Base-by-base conservation (phyloP, 2,113 vertebrate genomes). In the Spermophilus dauricus region DNA sequence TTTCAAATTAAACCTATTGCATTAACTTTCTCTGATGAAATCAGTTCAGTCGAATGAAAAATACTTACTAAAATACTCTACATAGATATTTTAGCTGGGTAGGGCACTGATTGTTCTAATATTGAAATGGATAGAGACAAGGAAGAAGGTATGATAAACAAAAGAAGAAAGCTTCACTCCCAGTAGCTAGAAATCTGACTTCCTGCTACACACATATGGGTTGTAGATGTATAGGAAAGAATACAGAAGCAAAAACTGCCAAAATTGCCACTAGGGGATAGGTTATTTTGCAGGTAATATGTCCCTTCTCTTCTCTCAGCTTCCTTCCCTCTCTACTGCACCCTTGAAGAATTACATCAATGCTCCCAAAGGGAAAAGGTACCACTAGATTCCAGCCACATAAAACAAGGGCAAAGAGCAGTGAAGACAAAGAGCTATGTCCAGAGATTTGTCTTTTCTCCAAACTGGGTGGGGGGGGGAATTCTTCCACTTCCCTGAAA, bases 21-120 rank as follows among this genome's bases (percentile, higher is more conserved):
- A 95, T 98, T 96, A 97, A 96, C 85, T 58, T 96, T 75, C 80
- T 98, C 16, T 91, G 89, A 96, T 97, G 89, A 97, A 92, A 95
- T 81, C 45, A 45, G 97, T 75, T 85, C 75, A 95, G 96, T 81
- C 81, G 93, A 96, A 97, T 95, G 81, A 93, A 98, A 98, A 98
- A 98, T 93, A 92, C 91, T 91, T 96, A 95, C 34, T 97, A 95
- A 97, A 94, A 97, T 93, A 24, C 87, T 77, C 61, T 48, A 48
- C 58, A 26, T 51, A 90, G 67, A 83, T 92, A 94, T 84, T 94
- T 96, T 78, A 88, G 91, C 93, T 97, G 89, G 72, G 95, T 95
- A 95, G 67, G 72, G 30, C 53, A 82, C 94, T 48, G 22, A 94
- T 82, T 75, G 39, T 91, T 65, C 32, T 73, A 87, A 95, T 93